phyloP scores from a whole-genome alignment of 1,140 invertebrate species.

The Nephotettix cincticeps region DNA sequence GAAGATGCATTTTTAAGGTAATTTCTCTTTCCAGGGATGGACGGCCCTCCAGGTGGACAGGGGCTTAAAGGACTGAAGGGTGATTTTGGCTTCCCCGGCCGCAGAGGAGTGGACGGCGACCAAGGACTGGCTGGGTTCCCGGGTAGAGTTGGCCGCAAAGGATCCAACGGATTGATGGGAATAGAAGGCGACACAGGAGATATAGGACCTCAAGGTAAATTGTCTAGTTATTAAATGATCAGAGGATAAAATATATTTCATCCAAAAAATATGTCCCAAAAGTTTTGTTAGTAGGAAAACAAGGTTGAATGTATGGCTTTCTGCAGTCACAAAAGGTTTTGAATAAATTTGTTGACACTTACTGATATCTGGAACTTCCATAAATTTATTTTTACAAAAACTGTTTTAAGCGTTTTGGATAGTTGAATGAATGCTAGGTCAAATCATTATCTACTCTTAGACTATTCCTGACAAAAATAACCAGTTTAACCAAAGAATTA shows the following conservation, averaged over 20 bases:
- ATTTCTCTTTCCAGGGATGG: constrained; percentile 52
- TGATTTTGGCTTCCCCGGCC: constrained; percentile 39
- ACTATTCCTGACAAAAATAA: too few species aligned
- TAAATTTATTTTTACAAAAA: too few species aligned
- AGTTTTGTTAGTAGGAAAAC: too few species aligned
- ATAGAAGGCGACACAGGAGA: constrained; percentile 62
- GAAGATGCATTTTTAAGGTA: too few species aligned
- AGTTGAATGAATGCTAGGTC: too few species aligned
- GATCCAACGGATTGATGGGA: constrained; percentile 66
- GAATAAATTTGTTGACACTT: too few species aligned
- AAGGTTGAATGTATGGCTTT: too few species aligned
- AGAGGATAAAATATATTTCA: background rate
- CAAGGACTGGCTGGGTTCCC: constrained; percentile 58
- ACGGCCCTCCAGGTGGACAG: constrained; percentile 64
- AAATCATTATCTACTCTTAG: too few species aligned
- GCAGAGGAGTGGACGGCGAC: constrained; percentile 60
- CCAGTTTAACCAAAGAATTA: too few species aligned
- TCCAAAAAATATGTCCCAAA: background rate
- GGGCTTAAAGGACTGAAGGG: constrained; percentile 62
- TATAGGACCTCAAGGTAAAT: constrained; percentile 50
- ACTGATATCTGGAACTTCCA: too few species aligned
- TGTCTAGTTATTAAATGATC: background rate
- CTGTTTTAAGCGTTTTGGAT: too few species aligned
- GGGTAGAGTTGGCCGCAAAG: constrained; percentile 61
- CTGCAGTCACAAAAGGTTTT: too few species aligned